Evolutionary conservation across 1,140 invertebrate species (phyloP).

Genomic region (Papilio glaucus): DNA sequence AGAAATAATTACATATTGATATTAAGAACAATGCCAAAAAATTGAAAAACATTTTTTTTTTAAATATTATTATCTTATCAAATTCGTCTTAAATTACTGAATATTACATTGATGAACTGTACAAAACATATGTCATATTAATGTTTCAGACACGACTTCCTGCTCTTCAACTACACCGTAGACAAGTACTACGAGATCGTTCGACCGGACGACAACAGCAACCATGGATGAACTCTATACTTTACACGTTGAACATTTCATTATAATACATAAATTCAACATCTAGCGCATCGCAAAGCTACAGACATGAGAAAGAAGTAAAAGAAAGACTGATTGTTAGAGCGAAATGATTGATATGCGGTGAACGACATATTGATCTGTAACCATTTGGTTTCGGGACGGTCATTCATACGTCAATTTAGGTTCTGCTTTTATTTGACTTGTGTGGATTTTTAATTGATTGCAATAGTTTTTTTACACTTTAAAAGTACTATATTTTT

Average conservation of each 20-base stretch:
- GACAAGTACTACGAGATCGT: constrained; percentile 89
- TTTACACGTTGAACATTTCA: constrained; percentile 46
- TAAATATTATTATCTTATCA: too few relatives aligned
- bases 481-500: constrained; percentile 32
- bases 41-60: too few relatives aligned
- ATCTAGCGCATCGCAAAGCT: constrained; percentile 40
- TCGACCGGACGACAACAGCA: constrained; percentile 78
- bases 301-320: constrained; percentile 52
- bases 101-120: too few relatives aligned
- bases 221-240: constrained; percentile 59
- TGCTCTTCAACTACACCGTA: constrained; percentile 92
- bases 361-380: constrained; percentile 50
- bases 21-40: too few relatives aligned
- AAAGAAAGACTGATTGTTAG: constrained; percentile 65
- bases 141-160: constrained; percentile 90
- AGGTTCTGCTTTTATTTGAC: too few relatives aligned
- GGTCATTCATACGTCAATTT: constrained; percentile 49
- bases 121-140: too few relatives aligned
- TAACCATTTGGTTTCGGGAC: too few relatives aligned
- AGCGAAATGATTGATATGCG: constrained; percentile 50
- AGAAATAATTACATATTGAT: too few relatives aligned
- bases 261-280: constrained; percentile 46
- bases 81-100: too few relatives aligned
- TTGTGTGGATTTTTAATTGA: too few relatives aligned
- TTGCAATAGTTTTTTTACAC: too few relatives aligned